Conservation (phyloP, 2,888 invertebrate species). For the Dorcus hopei region DNA sequence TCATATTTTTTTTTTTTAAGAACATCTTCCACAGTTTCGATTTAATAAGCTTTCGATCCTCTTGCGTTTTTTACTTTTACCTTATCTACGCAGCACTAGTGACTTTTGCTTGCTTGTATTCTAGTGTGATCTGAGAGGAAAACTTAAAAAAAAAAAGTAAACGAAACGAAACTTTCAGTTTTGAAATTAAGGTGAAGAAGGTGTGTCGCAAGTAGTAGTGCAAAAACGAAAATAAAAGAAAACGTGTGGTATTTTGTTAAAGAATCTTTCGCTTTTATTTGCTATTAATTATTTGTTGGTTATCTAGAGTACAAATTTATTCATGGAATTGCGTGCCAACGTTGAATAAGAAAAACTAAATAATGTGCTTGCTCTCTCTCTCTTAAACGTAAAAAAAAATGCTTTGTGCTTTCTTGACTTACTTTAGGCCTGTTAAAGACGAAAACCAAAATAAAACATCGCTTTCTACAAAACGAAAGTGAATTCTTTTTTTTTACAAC, state of each 20-base stretch:
- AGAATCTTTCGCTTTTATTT: slow-evolving; percentile 13
- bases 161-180: neutral
- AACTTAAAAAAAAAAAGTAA: neutral
- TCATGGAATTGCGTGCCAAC: slow-evolving; percentile 4
- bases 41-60: neutral
- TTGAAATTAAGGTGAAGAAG: neutral
- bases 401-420: too few relatives aligned
- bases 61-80: neutral
- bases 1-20: neutral
- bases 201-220: neutral
- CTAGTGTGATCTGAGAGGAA: slow-evolving; percentile 6
- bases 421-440: too few relatives aligned
- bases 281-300: slow-evolving; percentile 3
- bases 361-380: too few relatives aligned
- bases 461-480: too few relatives aligned
- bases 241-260: slow-evolving; percentile 10
- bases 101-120: slow-evolving; percentile 18
- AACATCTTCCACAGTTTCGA: neutral
- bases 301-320: slow-evolving; percentile 21
- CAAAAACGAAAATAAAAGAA: neutral
- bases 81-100: slow-evolving; percentile 25
- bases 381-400: too few relatives aligned
- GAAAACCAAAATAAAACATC: too few relatives aligned
- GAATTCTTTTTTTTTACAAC: too few relatives aligned
- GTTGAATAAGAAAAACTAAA: slow-evolving; percentile 10